Evolutionary conservation across 2,888 invertebrate genomes (phyloP), one percentile per base, ranked within the genome.

Genomic region (Eilema griseolum): DNA sequence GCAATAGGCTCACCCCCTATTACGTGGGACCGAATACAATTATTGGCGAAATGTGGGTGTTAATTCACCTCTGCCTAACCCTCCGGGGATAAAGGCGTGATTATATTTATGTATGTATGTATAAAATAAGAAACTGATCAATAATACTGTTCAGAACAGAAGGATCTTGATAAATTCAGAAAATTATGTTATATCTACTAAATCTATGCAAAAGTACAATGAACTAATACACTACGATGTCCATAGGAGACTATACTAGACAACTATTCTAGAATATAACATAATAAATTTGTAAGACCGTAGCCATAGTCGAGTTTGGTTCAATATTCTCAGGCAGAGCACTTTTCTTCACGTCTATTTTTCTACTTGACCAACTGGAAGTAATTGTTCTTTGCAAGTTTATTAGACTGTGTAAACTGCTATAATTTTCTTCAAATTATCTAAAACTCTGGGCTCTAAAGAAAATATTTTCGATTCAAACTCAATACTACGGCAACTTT

Each of bases 401-500:
- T 78, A 76, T 78, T 83, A 80, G 77, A 80, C 81, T 78, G 79
- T 79, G 81, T 80, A 79, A 73, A 78, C 76, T 72, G 77, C 80
- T 79, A 79, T 79, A 77, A 80, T 77, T 71, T 65, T 61, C 61
- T 65, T 67, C 14, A 60, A 33, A 31, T 61, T 61, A 66, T 63
- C 56, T 66, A 26, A 67, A 67, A 63, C 46, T n/a, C 33, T 16
- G 23, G 20, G 24, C 10, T 63, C 28, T 41, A 10, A 69, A 69
- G 61, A 56, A 69, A 41, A 61, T 67, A 31, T 67, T 46, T 28
- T 67, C 60, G 26, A 61, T 28, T 24, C 10, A 61, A 61, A 67
- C 24, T 52, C n/a, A 31, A 7, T 52, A 8, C 23, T 64, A 28
- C n/a, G 28, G 2, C 14, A 16, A 59, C 7, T 26, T 28, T 26